A percentile compares a stretch with the other conserved stretches of the same genome.
Evolutionary conservation across 1,140 invertebrate species (phyloP).

Genomic region (Nasonia giraulti): DNA sequence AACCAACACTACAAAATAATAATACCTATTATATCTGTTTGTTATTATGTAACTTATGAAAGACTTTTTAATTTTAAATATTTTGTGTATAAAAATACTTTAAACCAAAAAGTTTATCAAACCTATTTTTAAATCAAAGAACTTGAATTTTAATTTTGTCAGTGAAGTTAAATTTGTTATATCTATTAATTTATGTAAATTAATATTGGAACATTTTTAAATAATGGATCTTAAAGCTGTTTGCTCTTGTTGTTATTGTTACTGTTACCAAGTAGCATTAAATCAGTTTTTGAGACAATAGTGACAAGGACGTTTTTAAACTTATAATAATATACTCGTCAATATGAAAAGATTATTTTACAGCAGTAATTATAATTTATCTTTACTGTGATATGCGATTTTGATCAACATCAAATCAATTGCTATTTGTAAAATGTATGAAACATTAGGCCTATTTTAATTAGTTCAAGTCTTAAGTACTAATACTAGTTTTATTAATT

Average conservation of each 20-base stretch:
- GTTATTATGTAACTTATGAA: not conserved
- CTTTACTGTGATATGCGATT: slow-evolving; percentile 43
- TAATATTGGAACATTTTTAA: no score
- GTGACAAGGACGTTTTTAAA: not conserved
- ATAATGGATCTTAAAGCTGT: not conserved
- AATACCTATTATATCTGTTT: not conserved
- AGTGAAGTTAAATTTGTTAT: no score
- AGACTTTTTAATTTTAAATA: not conserved
- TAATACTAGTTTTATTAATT: no score
- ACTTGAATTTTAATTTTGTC: not conserved
- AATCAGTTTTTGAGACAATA: slow-evolving; percentile 12
- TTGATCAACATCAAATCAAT: slow-evolving; percentile 18
- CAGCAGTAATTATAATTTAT: not conserved
- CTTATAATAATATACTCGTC: not conserved
- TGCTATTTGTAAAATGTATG: slow-evolving; percentile 44
- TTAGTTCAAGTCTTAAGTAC: slow-evolving; percentile 34
- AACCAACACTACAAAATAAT: not conserved
- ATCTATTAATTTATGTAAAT: no score
- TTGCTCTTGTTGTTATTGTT: slow-evolving; percentile 12
- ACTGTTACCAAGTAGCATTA: not conserved
- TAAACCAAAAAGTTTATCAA: not conserved
- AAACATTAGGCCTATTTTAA: slow-evolving; percentile 24
- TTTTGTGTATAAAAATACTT: not conserved
- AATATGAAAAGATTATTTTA: not conserved
- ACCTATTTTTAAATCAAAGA: not conserved